Conservation (phyloP, 2,888 invertebrate species). For the Anagyrus pseudococci region DNA sequence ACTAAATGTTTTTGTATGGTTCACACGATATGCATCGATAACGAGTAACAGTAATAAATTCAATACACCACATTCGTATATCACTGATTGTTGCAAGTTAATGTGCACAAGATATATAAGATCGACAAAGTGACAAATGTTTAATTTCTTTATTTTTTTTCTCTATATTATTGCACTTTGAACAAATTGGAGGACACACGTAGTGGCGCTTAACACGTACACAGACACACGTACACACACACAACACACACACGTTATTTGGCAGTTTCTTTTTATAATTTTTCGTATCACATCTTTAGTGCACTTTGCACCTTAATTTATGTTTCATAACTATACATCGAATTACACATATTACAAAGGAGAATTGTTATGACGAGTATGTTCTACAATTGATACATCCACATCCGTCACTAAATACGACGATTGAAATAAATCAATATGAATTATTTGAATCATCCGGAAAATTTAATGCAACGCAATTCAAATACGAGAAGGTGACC, state of each 20-base stretch:
- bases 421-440: too few species aligned
- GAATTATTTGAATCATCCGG: too few species aligned
- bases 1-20: neutral
- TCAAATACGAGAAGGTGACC: slow-evolving; percentile 36
- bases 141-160: slow-evolving; percentile 11
- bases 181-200: neutral
- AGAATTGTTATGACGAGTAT: slow-evolving; percentile 32
- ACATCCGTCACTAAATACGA: too few species aligned
- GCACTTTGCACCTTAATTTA: slow-evolving; percentile 26
- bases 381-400: slow-evolving; percentile 4
- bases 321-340: slow-evolving; percentile 7
- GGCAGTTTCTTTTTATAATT: slow-evolving; percentile 11
- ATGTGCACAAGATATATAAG: slow-evolving; percentile 17
- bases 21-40: neutral
- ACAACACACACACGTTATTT: slow-evolving; percentile 12
- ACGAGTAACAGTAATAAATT: neutral
- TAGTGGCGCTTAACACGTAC: slow-evolving; percentile 26
- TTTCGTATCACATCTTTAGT: slow-evolving; percentile 4
- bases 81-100: neutral
- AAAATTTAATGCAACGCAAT: too few species aligned
- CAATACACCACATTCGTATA: neutral
- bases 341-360: neutral
- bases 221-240: neutral
- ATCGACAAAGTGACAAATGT: slow-evolving; percentile 3
- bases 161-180: slow-evolving; percentile 7